Percentiles rank a stretch among this genome's conserved stretches.
These are phyloP conservation scores for Chromobotia macracanthus DNA, from an alignment of 2,797 vertebrate genomes.

Conservation along the genomic window DNA sequence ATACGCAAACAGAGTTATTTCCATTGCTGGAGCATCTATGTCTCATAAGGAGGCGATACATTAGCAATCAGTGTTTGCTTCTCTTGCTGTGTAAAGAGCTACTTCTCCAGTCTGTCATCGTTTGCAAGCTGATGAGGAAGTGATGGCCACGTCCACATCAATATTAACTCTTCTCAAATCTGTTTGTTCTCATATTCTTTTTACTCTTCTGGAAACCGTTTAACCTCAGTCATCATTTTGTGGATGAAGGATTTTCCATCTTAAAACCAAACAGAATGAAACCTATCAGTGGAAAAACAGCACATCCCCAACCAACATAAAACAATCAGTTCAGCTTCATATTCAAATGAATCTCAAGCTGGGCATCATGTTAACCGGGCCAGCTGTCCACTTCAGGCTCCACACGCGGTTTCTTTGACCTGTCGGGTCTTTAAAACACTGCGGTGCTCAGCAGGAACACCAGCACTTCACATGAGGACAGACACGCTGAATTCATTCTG, in stretches of 20 bases:
- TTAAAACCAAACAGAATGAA: not conserved
- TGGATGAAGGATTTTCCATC: slow-evolving; percentile 41
- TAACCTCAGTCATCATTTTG: slow-evolving; percentile 43
- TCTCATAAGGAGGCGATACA: no score
- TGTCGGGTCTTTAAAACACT: slow-evolving; percentile 31
- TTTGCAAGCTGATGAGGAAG: slow-evolving; percentile 32
- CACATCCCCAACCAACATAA: not conserved
- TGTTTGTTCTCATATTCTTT: slow-evolving; percentile 47
- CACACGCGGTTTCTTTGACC: slow-evolving; percentile 43
- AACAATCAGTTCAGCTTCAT: slow-evolving; percentile 22
- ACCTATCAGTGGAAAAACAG: not conserved
- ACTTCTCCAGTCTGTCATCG: slow-evolving; percentile 8
- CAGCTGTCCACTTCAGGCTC: slow-evolving; percentile 57
- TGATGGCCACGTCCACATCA: slow-evolving; percentile 26
- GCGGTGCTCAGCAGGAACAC: slow-evolving; percentile 19
- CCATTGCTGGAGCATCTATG: slow-evolving; percentile 40
- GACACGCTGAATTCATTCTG: slow-evolving; percentile 35
- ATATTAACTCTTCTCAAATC: slow-evolving; percentile 46
- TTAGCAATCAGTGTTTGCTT: slow-evolving; percentile 43
- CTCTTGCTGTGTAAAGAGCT: slow-evolving; percentile 54
- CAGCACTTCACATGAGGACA: slow-evolving; percentile 39
- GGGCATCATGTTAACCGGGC: slow-evolving; percentile 33
- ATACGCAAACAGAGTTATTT: slow-evolving; percentile 49
- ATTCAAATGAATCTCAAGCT: slow-evolving; percentile 49
- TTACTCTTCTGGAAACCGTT: slow-evolving; percentile 44